Conservation (phyloP, 2,113 vertebrate species). For the Brachypodius melanocephalos region DNA sequence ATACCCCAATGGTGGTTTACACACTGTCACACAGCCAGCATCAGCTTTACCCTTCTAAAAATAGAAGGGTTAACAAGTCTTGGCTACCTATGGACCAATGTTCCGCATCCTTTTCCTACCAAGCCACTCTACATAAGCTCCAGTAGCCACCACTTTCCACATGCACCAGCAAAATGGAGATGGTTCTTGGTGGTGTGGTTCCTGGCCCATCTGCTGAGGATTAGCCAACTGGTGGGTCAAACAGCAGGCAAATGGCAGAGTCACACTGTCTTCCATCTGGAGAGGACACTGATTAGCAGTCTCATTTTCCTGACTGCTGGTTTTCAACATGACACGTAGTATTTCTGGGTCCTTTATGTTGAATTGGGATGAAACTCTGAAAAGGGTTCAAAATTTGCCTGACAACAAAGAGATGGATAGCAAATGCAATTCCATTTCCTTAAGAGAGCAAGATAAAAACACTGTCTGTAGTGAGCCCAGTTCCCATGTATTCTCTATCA, state of each 20-base stretch:
- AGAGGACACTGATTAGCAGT: neutral
- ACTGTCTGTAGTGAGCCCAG: neutral
- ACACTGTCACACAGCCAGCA: fast-evolving
- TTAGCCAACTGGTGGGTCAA: neutral
- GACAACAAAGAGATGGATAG: neutral
- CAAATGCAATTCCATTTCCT: neutral
- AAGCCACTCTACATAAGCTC: fast-evolving
- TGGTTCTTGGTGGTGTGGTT: fast-evolving
- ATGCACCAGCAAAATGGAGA: fast-evolving
- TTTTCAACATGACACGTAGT: fast-evolving
- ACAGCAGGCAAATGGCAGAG: neutral
- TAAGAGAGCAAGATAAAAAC: neutral
- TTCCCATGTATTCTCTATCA: neutral
- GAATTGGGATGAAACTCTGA: neutral
- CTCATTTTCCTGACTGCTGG: neutral
- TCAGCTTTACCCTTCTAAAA: neutral
- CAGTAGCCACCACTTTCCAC: neutral
- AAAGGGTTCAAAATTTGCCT: neutral
- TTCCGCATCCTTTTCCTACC: neutral
- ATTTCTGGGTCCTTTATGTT: neutral
- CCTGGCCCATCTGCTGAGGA: neutral
- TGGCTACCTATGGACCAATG: neutral
- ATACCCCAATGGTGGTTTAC: neutral
- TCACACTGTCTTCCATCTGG: fast-evolving
- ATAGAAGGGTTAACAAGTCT: neutral